Evolutionary conservation across 2,113 vertebrate species (phyloP), one percentile per base, ranked within the genome.

Genomic region (Aix galericulata): DNA sequence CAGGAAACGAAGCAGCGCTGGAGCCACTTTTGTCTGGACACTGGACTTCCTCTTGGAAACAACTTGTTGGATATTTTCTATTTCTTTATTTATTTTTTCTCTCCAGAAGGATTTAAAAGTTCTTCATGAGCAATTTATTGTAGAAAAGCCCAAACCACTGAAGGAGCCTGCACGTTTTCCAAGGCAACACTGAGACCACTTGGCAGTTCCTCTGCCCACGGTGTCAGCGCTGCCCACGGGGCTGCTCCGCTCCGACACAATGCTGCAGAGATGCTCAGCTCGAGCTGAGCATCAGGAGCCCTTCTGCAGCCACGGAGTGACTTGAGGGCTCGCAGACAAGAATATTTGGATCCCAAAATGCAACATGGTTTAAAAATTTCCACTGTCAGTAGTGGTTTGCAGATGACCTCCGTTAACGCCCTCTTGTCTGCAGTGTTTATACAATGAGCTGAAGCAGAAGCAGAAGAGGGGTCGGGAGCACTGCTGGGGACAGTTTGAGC

Each of bases 191-290:
- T 11, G 13, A 22, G 46, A 48, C 46, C 10, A 48, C 64, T 81
- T 68, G 44, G 36, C 9, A 7, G 25, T 71, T 82, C 55, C 1
- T 13, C 48, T 44, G 74, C 72, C 2, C 0, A 0, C 1, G 2
- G 31, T 26, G 42, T 64, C 36, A 29, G 71, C 29, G 36, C 44
- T 1, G 2, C 60, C 44, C 4, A 1, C 1, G 2, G 58, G 8
- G 38, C 17, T 40, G 34, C 44, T 64, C 46, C n/a, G 14, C 29
- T 48, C 7, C 2, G 0, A 42, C 2, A 3, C 1, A 9, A 42
- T 12, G 40, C 36, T 14, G 17, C 29, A 0, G 76, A 36, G 69
- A 13, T 58, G 55, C n/a, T 69, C 5, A 2, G 0, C 60, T 63
- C 4, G 1, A 38, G 22, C 29, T 5, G 78, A 59, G 32, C 25